phyloP scores from a whole-genome alignment of 2,888 invertebrate genomes.

The Xestia ashworthii region DNA sequence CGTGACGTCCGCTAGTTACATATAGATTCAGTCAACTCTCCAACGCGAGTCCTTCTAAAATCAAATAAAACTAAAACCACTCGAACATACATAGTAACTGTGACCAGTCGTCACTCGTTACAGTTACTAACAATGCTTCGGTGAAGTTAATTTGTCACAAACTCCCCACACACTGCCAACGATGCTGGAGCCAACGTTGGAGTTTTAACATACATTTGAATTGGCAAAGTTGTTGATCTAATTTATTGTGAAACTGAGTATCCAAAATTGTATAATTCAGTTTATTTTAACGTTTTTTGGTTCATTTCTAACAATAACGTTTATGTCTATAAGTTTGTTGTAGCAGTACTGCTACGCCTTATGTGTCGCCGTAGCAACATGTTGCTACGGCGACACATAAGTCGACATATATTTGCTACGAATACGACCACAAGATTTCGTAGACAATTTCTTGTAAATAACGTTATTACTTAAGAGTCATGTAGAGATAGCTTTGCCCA shows the following conservation, averaged over 20 bases:
- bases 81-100: constrained; percentile 14
- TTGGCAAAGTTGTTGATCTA: constrained; percentile 16
- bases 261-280: background rate
- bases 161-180: background rate
- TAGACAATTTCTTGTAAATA: background rate
- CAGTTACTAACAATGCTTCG: constrained; percentile 9
- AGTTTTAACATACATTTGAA: background rate
- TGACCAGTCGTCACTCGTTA: constrained; percentile 14
- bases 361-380: constrained; percentile 24
- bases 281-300: background rate
- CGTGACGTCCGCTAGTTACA: too few relatives aligned
- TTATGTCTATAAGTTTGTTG: background rate
- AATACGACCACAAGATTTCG: background rate
- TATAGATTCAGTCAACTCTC: background rate
- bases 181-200: background rate
- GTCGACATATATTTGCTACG: background rate
- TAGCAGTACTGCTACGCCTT: constrained; percentile 21
- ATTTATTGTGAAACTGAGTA: background rate
- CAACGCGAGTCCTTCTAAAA: background rate
- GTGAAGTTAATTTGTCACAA: constrained; percentile 42
- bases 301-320: background rate
- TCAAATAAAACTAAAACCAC: constrained; percentile 28
- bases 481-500: too few relatives aligned
- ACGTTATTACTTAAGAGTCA: background rate
- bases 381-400: constrained; percentile 8